A percentile compares a stretch with the other conserved stretches of the same genome.
Evolutionary conservation across 2,888 invertebrate genomes (phyloP).

Genomic region (Cantharis rustica): DNA sequence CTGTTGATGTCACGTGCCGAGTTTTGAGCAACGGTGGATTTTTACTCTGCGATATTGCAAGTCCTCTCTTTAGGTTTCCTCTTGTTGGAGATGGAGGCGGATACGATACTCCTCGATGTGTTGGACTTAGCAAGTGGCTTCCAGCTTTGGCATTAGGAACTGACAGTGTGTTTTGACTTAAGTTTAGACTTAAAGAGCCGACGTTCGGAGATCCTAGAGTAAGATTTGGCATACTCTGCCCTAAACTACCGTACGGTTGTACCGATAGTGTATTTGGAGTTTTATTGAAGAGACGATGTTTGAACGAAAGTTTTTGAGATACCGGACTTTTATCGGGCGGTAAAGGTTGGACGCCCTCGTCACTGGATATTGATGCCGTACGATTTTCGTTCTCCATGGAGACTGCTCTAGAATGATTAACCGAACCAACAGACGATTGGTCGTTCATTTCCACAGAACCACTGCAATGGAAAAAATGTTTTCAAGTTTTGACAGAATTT

Average conservation of each 20-base stretch:
- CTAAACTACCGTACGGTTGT: slow-evolving; percentile 70
- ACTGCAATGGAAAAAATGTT: slow-evolving; percentile 49
- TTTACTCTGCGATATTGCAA: slow-evolving; percentile 75
- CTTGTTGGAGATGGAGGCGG: slow-evolving; percentile 80
- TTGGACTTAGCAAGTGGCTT: slow-evolving; percentile 60
- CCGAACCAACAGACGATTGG: slow-evolving; percentile 58
- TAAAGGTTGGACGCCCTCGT: slow-evolving; percentile 61
- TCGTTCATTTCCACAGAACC: slow-evolving; percentile 73
- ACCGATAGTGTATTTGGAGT: slow-evolving; percentile 78
- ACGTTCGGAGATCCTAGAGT: slow-evolving; percentile 56
- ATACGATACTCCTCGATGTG: slow-evolving; percentile 77
- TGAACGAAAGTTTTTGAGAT: slow-evolving; percentile 49
- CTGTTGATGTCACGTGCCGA: slow-evolving; percentile 64
- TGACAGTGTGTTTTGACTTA: slow-evolving; percentile 60
- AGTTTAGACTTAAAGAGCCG: slow-evolving; percentile 48
- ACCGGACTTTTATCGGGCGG: slow-evolving; percentile 56
- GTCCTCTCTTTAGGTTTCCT: slow-evolving; percentile 67
- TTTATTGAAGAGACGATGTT: slow-evolving; percentile 51
- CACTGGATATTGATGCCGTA: slow-evolving; percentile 68
- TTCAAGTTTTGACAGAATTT: slow-evolving; percentile 1
- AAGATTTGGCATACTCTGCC: slow-evolving; percentile 83
- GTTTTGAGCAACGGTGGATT: slow-evolving; percentile 84
- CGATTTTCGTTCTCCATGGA: slow-evolving; percentile 67
- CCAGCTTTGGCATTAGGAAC: slow-evolving; percentile 59
- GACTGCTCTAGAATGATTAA: slow-evolving; percentile 60